Evolutionary conservation across 2,797 vertebrate species (phyloP).

Genomic region (Staurois parvus): DNA sequence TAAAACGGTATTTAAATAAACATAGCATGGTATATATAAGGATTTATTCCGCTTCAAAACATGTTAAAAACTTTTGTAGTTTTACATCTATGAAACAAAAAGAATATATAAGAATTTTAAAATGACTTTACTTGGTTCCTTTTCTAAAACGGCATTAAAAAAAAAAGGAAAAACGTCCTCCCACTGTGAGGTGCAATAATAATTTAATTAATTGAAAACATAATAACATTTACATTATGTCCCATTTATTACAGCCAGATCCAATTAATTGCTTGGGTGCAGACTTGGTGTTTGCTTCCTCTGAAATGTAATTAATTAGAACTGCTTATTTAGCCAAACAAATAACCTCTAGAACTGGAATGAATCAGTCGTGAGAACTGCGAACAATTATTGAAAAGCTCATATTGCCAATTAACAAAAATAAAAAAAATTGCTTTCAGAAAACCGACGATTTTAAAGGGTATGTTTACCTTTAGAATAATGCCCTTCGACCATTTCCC

Average conservation of each 20-base stretch:
- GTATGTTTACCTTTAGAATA: no score
- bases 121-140: background rate
- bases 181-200: background rate
- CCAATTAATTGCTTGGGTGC: constrained; percentile 17
- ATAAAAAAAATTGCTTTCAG: no score
- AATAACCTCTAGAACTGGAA: constrained; percentile 4
- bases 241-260: constrained; percentile 5
- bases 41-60: no score
- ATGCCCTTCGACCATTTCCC: no score
- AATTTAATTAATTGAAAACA: background rate
- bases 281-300: constrained; percentile 2
- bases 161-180: background rate
- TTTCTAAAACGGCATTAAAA: background rate
- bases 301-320: constrained; percentile 6
- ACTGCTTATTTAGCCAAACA: background rate
- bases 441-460: no score
- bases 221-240: background rate
- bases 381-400: background rate
- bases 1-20: no score
- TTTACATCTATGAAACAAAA: no score
- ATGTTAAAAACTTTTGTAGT: no score
- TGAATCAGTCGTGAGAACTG: background rate
- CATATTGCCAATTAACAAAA: background rate
- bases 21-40: no score
- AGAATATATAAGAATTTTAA: no score